Conservation (phyloP, 2,797 vertebrate genomes). For the Odontamblyopus rebecca region DNA sequence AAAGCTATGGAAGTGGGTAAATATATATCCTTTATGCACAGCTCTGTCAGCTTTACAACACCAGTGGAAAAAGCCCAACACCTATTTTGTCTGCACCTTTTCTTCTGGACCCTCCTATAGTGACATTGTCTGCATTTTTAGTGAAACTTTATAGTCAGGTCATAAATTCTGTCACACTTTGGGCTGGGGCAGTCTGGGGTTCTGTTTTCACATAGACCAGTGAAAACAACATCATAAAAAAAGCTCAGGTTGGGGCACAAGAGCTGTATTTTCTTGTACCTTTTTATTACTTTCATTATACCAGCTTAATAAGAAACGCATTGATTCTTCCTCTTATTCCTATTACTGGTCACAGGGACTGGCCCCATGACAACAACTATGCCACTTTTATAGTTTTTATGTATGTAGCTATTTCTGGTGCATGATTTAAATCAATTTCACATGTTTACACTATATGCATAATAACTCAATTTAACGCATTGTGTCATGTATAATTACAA, state of each 20-base stretch:
- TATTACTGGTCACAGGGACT: not conserved
- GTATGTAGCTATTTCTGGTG: too few relatives aligned
- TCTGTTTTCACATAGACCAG: not conserved
- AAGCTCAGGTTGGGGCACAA: not conserved
- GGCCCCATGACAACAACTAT: not conserved
- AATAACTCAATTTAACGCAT: too few relatives aligned
- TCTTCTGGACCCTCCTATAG: constrained; percentile 9
- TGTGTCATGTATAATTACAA: too few relatives aligned
- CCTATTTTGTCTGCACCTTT: constrained; percentile 27
- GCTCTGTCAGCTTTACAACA: constrained; percentile 21
- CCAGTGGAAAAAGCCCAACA: constrained; percentile 28
- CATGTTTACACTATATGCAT: too few relatives aligned
- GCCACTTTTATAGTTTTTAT: too few relatives aligned
- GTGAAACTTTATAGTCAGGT: constrained; percentile 24
- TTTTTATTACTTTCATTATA: not conserved
- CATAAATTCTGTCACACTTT: constrained; percentile 22
- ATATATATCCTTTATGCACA: constrained; percentile 23
- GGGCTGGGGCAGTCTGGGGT: constrained; percentile 11
- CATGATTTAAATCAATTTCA: too few relatives aligned
- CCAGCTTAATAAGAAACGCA: not conserved
- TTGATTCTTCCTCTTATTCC: not conserved
- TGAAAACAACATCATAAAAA: constrained; percentile 4
- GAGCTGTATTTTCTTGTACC: not conserved
- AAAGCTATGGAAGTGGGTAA: constrained; percentile 21
- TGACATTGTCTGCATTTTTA: constrained; percentile 18